Conservation (phyloP, 2,797 vertebrate species). For the Amazona ochrocephala region DNA sequence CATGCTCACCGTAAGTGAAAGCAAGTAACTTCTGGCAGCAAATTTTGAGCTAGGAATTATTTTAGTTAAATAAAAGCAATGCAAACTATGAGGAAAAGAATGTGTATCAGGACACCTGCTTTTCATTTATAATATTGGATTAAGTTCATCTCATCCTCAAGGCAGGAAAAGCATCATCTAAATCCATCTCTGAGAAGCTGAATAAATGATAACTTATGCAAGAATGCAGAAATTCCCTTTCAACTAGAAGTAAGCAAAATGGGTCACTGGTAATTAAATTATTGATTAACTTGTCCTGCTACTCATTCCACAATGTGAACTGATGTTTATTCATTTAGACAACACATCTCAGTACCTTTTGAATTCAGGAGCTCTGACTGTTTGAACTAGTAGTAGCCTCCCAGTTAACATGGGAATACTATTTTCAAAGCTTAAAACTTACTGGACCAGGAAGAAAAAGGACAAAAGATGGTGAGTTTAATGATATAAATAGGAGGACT, state of each 20-base stretch:
- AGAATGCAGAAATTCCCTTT: slow-evolving; percentile 64
- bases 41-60: not conserved
- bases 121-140: slow-evolving; percentile 59
- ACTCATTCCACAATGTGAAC: slow-evolving; percentile 17
- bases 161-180: slow-evolving; percentile 52
- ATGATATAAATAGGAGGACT: not conserved
- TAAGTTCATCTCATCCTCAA: slow-evolving; percentile 59
- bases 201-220: slow-evolving; percentile 40
- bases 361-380: not conserved
- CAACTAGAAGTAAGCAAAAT: slow-evolving; percentile 57
- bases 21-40: not conserved
- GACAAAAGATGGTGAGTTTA: not conserved
- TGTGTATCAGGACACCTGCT: slow-evolving; percentile 37
- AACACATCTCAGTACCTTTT: not conserved
- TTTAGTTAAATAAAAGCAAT: slow-evolving; percentile 12
- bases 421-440: not conserved
- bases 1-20: not conserved
- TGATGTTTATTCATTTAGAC: slow-evolving; percentile 30
- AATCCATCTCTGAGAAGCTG: slow-evolving; percentile 14
- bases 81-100: not conserved
- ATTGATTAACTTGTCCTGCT: slow-evolving; percentile 39
- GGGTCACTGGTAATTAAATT: slow-evolving; percentile 58
- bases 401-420: not conserved
- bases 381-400: not conserved
- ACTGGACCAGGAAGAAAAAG: not conserved